These are phyloP conservation scores for Nemurella pictetii DNA, from an alignment of 2,888 invertebrate species.

Conservation along the genomic window DNA sequence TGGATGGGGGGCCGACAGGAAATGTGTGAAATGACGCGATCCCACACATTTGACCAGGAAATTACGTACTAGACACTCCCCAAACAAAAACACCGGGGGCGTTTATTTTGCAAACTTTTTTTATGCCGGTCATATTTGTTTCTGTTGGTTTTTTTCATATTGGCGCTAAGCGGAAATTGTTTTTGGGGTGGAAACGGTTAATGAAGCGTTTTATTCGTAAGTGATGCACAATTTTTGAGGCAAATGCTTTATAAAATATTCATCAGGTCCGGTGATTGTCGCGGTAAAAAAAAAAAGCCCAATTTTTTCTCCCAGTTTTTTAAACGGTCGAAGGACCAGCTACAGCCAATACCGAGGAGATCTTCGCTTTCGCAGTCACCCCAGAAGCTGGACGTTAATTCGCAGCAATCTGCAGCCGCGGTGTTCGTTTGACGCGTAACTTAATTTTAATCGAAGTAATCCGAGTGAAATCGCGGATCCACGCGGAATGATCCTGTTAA, in stretches of 20 bases:
- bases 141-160: not conserved
- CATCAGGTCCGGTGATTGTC: not conserved
- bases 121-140: not conserved
- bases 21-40: conserved; percentile 8
- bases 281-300: too few species aligned
- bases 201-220: not conserved
- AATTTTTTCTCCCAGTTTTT: too few species aligned
- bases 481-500: not conserved
- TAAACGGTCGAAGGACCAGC: too few species aligned
- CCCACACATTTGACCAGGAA: conserved; percentile 16
- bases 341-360: too few species aligned
- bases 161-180: not conserved
- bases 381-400: too few species aligned
- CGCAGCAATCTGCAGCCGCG: too few species aligned
- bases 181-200: not conserved
- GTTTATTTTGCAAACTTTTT: not conserved
- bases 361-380: too few species aligned
- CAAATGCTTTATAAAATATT: not conserved
- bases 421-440: not conserved
- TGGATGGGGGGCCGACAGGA: not conserved
- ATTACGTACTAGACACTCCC: conserved; percentile 3
- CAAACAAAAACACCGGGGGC: not conserved
- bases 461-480: not conserved
- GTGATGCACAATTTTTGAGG: not conserved
- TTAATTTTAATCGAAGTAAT: not conserved